Base-by-base conservation (phyloP, 1,140 invertebrate species). In the Aphelinus atriplicis region DNA sequence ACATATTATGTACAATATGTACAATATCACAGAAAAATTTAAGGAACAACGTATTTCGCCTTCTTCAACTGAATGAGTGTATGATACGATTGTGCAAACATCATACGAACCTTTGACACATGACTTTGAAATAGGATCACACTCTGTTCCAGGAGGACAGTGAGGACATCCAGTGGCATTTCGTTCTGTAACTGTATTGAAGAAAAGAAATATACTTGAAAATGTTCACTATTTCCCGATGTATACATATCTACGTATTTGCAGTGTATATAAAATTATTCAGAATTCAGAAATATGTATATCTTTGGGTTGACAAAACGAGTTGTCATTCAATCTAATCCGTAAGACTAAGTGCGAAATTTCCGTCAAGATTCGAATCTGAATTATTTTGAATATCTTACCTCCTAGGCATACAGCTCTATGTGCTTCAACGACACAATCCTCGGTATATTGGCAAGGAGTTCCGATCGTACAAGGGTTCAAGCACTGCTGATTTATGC, bases 341-440 rank as follows among this genome's bases (percentile, higher is more conserved):
- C 10, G 56, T 61, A 42, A 58, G 26, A 48, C 48, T 65, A 64
- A 64, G 72, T n/a, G 10, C 26, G 26, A 50, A 45, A 26, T 26
- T 26, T 26, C 26, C 26, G 26, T 26, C 26, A 26, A 26, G 26
- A 26, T 26, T 26, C 26, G 26, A 26, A 26, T 26, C 26, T 26
- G 26, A 26, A 26, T 26, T 26, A 26, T 66, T 2, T 65, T 55
- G 64, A 10, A 65, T 78, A 77, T 69, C 77, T 81, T 89, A 94
- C 94, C 92, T 90, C 92, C 92, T 43, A 93, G 90, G 81, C 94
- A 95, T 66, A 94, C 90, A 46, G 94, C 92, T 81, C 93, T 91
- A 85, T 95, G 94, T 81, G 93, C 88, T 78, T 93, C 88, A 45
- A 95, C 93, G 78, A 92, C 92, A 83, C 95, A 96, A 61, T 93